Conservation (phyloP, 2,888 invertebrate species). For the Litoditis marina region DNA sequence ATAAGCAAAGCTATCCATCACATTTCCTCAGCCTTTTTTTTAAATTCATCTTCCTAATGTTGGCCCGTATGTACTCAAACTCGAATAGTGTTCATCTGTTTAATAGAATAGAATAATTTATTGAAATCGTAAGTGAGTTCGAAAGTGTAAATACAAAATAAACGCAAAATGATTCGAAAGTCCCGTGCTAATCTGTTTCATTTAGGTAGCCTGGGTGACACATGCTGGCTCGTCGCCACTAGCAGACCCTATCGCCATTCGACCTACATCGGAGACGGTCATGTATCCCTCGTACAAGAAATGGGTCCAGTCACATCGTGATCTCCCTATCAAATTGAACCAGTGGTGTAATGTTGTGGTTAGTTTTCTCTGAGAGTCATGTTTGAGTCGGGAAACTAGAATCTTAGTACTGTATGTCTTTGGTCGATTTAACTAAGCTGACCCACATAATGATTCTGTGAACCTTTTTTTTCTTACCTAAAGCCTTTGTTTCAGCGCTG, state of each 20-base stretch:
- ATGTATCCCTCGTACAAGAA: constrained; percentile 99
- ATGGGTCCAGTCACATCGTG: constrained; percentile 95
- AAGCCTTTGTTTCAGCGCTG: constrained; percentile 74
- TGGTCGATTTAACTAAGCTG: background rate
- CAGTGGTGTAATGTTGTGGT: constrained; percentile 99
- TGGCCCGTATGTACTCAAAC: too few relatives aligned
- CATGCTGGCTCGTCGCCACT: constrained; percentile 89
- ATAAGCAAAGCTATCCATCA: too few relatives aligned
- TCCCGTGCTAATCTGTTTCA: too few relatives aligned
- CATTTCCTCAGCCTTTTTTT: too few relatives aligned
- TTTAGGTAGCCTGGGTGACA: constrained; percentile 81
- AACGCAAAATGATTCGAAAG: too few relatives aligned
- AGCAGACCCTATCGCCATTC: constrained; percentile 92
- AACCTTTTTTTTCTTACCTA: background rate
- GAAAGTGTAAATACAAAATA: too few relatives aligned
- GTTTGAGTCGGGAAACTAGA: too few relatives aligned
- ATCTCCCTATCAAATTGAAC: constrained; percentile 90
- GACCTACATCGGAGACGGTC: constrained; percentile 97
- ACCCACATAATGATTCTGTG: too few relatives aligned
- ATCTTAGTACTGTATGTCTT: background rate
- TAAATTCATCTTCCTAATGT: too few relatives aligned
- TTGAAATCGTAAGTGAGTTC: too few relatives aligned
- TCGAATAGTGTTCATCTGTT: too few relatives aligned
- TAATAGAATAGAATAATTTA: too few relatives aligned
- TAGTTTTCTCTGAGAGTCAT: constrained; percentile 63